Base-by-base conservation (phyloP, 2,797 vertebrate species). In the Odontamblyopus rebecca region DNA sequence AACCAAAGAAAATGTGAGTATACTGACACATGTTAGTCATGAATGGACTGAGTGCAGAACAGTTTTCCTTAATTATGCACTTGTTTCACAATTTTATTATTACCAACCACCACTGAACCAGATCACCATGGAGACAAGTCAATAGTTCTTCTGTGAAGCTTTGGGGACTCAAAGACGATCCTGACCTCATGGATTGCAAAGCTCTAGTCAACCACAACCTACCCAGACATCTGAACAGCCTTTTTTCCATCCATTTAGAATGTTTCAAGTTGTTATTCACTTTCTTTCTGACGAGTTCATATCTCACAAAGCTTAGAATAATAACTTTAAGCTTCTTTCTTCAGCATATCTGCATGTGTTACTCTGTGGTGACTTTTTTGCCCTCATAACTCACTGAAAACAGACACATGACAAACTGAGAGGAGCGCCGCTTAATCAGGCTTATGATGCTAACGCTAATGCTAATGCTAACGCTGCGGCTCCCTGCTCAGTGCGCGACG, bases 381-480 rank as follows among this genome's bases (percentile, higher is more conserved):
- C 51, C 11, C 16, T 66, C 71, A 69, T 26, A 23, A 23, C 53
- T 23, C 16, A 53, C 51, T 76, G 60, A 68, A 71, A 59, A 63
- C 66, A 71, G 66, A 77, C 75, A 75, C 66, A 66, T 38, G 44
- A 82, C 77, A 61, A 77, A 83, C 13, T 38, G 63, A 72, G 67
- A 73, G 81, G 63, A 81, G 75, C 63, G 9, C 66, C 75, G 63
- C 93, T 95, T 97, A 96, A 97, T 97, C 96, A 96, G 96, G 94
- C 94, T 96, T 94, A 94, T 93, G 95, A 83, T 94, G 92, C 94
- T 92, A 92, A 93, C 93, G 94, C 44, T 48, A 44, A 44, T 44
- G 94, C 95, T 96, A 95, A 97, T 94, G 94, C 95, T 96, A 95
- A 97, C 94, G 94, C 80, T 92, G 76, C 79, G 19, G 88, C 89